These are phyloP conservation scores for Capreolus pygargus DNA, from an alignment of 2,113 vertebrate species.

Conservation along the genomic window DNA sequence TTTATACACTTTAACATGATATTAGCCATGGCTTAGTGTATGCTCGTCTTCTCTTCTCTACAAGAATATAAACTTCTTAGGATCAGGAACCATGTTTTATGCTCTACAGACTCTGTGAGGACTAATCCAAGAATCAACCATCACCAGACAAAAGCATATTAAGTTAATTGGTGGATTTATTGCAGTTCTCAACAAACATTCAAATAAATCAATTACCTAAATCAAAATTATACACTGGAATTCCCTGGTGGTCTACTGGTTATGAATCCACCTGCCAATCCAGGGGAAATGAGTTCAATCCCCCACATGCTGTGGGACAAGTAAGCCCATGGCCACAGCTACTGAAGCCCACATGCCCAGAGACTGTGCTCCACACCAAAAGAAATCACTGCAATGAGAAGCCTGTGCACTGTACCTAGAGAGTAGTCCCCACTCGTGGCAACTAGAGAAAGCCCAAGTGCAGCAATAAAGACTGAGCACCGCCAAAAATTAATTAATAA, in stretches of 20 bases:
- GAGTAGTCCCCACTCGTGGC: fast-evolving
- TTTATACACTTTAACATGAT: neutral
- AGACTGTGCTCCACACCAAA: neutral
- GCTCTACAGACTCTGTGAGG: neutral
- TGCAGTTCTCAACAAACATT: neutral
- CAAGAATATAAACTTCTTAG: neutral
- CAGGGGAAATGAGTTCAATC: neutral
- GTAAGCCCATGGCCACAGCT: neutral
- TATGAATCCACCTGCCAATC: neutral
- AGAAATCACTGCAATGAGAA: neutral
- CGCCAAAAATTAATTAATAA: neutral
- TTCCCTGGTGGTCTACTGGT: neutral
- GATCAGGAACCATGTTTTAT: neutral
- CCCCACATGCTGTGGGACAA: neutral
- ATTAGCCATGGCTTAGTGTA: neutral
- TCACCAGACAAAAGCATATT: neutral
- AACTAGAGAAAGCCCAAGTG: neutral
- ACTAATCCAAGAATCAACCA: neutral
- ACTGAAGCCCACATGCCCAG: neutral
- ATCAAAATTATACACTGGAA: neutral
- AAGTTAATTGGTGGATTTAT: neutral
- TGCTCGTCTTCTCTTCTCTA: neutral
- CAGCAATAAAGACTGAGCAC: neutral
- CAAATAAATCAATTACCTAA: neutral
- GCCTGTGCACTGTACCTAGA: neutral